Evolutionary conservation across 2,113 vertebrate genomes (phyloP).

Genomic region (Brienomyrus brachyistius): DNA sequence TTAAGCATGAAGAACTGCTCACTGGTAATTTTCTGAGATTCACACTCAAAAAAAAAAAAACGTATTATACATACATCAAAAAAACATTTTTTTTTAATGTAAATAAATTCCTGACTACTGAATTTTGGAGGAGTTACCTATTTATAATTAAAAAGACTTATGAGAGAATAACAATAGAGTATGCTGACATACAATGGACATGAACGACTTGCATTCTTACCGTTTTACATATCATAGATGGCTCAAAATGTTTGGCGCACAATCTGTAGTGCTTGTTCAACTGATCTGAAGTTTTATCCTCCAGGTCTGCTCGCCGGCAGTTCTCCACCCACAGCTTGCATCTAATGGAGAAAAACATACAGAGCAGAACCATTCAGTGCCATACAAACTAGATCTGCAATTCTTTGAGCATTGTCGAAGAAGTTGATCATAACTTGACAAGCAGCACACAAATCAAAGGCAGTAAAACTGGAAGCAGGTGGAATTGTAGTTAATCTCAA

Average conservation of each 20-base stretch:
- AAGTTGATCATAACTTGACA: background rate
- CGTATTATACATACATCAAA: background rate
- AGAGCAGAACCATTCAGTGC: background rate
- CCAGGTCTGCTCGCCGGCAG: constrained; percentile 84
- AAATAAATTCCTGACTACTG: background rate
- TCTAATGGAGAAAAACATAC: constrained; percentile 47
- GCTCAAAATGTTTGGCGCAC: constrained; percentile 90
- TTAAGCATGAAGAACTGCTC: background rate
- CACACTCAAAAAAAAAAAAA: background rate
- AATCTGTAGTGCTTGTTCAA: constrained; percentile 90
- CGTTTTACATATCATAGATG: constrained; percentile 87
- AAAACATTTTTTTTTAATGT: background rate
- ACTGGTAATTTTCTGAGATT: background rate
- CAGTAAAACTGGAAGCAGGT: background rate
- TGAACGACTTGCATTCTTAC: constrained; percentile 59
- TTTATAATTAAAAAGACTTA: background rate
- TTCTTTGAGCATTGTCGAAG: background rate
- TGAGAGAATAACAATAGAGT: background rate
- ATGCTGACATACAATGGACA: background rate
- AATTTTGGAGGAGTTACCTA: background rate
- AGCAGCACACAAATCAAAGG: background rate
- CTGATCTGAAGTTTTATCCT: constrained; percentile 88
- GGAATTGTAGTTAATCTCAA: background rate
- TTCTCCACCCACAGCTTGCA: constrained; percentile 93
- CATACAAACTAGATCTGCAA: background rate